Conservation (phyloP, 2,797 vertebrate genomes). For the Oreortyx pictus region DNA sequence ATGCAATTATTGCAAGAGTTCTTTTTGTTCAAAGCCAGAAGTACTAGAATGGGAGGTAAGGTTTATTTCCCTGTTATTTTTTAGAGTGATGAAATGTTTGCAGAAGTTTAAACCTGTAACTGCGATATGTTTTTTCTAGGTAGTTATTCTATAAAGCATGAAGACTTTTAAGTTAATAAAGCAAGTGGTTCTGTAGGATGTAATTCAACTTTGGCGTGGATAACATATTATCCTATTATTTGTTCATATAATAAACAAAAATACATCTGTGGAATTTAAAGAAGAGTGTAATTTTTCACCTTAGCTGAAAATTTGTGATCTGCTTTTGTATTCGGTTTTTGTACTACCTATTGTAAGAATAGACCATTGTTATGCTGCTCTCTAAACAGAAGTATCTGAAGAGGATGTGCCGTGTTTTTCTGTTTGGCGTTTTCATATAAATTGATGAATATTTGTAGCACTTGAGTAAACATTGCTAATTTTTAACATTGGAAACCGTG, state of each 20-base stretch:
- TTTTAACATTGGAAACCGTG: background rate
- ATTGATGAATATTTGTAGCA: background rate
- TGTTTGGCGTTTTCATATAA: background rate
- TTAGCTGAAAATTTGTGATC: background rate
- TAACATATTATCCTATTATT: background rate
- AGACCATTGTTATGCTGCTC: background rate
- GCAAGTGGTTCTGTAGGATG: background rate
- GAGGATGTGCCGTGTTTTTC: background rate
- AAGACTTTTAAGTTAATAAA: background rate
- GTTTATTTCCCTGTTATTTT: background rate
- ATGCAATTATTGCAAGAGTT: constrained; percentile 95
- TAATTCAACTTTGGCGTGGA: background rate
- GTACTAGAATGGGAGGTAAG: constrained; percentile 97
- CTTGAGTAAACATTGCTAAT: background rate
- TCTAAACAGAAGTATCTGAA: background rate
- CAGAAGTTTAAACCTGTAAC: background rate
- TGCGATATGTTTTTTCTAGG: background rate
- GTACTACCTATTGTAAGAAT: background rate
- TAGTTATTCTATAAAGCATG: background rate
- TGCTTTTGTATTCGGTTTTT: background rate
- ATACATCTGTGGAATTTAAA: background rate
- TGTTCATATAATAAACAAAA: background rate
- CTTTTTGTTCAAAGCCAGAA: constrained; percentile 94
- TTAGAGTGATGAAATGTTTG: background rate
- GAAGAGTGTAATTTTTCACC: background rate